These are phyloP conservation scores for Melinaea menophilus DNA, from an alignment of 2,888 invertebrate genomes.

Conservation along the genomic window DNA sequence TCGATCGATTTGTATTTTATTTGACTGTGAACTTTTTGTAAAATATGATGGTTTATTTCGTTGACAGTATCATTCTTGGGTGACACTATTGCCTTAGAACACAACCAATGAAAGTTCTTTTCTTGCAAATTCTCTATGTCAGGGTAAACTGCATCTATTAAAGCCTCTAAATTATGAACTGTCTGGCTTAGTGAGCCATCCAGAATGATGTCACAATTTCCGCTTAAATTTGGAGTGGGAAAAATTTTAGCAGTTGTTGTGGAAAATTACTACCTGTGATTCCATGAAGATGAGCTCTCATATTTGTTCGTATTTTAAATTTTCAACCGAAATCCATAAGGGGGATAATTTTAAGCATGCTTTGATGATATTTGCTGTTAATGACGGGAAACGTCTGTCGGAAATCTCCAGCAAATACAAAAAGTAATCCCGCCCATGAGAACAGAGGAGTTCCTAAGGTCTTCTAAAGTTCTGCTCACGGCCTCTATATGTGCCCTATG, in stretches of 20 bases:
- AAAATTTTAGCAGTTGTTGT: constrained; percentile 21
- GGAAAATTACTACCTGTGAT: too few species aligned
- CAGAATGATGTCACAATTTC: not conserved
- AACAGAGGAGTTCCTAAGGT: not conserved
- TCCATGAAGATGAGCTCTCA: too few species aligned
- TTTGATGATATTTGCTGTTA: constrained; percentile 8
- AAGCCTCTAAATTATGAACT: not conserved
- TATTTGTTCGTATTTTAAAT: too few species aligned
- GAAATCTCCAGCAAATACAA: constrained; percentile 35
- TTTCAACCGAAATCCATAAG: too few species aligned
- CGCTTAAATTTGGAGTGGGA: constrained; percentile 13
- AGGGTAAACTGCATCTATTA: not conserved
- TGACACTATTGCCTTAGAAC: too few species aligned
- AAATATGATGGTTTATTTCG: too few species aligned
- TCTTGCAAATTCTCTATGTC: not conserved
- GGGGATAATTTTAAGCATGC: too few species aligned
- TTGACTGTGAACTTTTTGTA: not conserved
- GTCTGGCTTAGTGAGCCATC: not conserved
- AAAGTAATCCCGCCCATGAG: constrained; percentile 30
- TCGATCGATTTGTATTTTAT: constrained; percentile 1
- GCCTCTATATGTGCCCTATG: too few species aligned
- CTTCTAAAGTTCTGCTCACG: too few species aligned
- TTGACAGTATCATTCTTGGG: too few species aligned
- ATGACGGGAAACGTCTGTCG: constrained; percentile 32
- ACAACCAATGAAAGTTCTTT: not conserved